phyloP scores from a whole-genome alignment of 2,888 invertebrate species.

The Nasonovia ribisnigri region DNA sequence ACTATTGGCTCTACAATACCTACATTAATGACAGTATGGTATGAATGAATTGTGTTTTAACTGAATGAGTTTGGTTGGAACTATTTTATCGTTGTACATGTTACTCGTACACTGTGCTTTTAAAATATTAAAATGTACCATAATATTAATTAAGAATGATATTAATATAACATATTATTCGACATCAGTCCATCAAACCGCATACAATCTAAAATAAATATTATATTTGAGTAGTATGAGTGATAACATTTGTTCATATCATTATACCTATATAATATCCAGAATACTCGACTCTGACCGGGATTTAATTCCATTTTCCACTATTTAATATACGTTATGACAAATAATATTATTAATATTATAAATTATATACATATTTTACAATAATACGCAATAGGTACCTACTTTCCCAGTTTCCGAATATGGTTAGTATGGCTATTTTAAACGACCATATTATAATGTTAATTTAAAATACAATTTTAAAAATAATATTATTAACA shows the following conservation, averaged over 20 bases:
- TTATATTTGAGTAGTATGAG: background rate
- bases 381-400: background rate
- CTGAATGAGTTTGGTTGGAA: background rate
- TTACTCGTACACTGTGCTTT: no score
- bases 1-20: background rate
- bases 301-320: background rate
- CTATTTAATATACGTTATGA: background rate
- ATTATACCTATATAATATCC: background rate
- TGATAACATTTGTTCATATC: background rate
- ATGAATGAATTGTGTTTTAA: background rate
- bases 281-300: background rate
- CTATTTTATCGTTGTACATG: background rate
- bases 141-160: background rate
- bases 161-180: background rate
- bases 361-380: background rate
- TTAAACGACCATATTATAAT: background rate
- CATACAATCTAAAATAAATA: background rate
- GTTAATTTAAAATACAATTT: background rate
- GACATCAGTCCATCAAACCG: background rate
- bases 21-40: background rate
- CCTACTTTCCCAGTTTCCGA: background rate
- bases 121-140: background rate
- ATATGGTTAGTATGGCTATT: background rate
- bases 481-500: background rate
- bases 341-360: background rate